These are phyloP conservation scores for Takifugu ocellatus DNA, from an alignment of 2,797 vertebrate genomes.

Conservation along the genomic window DNA sequence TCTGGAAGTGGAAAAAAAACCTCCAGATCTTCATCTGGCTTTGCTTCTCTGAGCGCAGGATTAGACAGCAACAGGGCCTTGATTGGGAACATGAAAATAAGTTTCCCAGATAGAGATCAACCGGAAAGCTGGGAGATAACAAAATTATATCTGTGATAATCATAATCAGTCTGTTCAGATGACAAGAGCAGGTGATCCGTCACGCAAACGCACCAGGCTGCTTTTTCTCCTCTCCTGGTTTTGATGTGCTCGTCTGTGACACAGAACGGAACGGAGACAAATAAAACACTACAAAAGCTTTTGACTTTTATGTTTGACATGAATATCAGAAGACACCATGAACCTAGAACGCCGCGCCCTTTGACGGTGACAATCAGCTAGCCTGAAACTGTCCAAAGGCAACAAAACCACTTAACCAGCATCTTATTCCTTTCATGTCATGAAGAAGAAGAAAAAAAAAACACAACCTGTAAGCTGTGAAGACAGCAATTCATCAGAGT, in stretches of 20 bases:
- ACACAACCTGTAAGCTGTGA: too few relatives aligned
- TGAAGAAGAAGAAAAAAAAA: too few relatives aligned
- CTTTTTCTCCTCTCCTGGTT: not conserved
- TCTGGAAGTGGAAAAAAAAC: conserved; percentile 52
- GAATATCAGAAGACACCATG: too few relatives aligned
- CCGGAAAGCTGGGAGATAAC: conserved; percentile 36
- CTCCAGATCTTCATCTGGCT: conserved; percentile 53
- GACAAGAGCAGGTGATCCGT: conserved; percentile 47
- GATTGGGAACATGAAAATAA: conserved; percentile 66
- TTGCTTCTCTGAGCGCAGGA: conserved; percentile 61
- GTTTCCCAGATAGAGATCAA: conserved; percentile 54
- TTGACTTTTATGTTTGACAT: too few relatives aligned
- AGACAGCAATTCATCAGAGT: not conserved
- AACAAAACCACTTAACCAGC: too few relatives aligned
- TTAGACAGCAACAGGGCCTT: conserved; percentile 58
- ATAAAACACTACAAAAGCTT: too few relatives aligned
- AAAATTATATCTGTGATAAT: conserved; percentile 52
- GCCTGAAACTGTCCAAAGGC: too few relatives aligned
- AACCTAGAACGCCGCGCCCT: too few relatives aligned
- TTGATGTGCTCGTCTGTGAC: not conserved
- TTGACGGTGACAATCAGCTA: too few relatives aligned
- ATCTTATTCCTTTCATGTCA: too few relatives aligned
- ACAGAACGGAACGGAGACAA: too few relatives aligned
- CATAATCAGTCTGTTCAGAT: conserved; percentile 41
- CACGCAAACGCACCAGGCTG: conserved; percentile 6